Percentiles rank a stretch among this genome's conserved stretches.
phyloP scores from a whole-genome alignment of 1,140 invertebrate species.

The Hylaeus anthracinus region DNA sequence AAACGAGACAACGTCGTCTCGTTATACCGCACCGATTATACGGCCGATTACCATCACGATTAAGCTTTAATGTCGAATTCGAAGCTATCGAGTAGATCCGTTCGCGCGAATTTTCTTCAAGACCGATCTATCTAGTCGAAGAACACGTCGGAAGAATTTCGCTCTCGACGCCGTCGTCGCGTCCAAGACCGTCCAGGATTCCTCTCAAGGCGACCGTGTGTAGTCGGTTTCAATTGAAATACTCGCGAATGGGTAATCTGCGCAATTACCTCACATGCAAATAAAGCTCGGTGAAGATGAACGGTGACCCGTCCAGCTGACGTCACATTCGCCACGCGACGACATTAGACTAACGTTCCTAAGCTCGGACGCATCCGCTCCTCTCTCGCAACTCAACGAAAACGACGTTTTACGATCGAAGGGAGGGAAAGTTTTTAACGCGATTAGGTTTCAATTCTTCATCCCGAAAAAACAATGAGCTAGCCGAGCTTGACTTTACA shows the following conservation, averaged over 20 bases:
- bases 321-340: conserved; percentile 18
- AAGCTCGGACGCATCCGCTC: no score
- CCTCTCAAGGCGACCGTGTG: conserved; percentile 10
- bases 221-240: conserved; percentile 35
- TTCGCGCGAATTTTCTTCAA: no score
- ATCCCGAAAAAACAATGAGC: no score
- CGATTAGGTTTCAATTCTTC: no score
- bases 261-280: conserved; percentile 53
- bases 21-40: conserved; percentile 30
- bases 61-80: conserved; percentile 11
- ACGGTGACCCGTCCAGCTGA: conserved; percentile 42
- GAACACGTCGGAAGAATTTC: no score
- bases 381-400: no score
- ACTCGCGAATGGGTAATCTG: conserved; percentile 44
- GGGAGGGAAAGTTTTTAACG: no score
- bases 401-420: no score
- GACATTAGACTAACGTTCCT: background rate
- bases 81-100: background rate
- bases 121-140: no score
- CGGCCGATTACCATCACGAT: conserved; percentile 31
- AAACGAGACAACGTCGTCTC: conserved; percentile 22
- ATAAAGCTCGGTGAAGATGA: conserved; percentile 41
- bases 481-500: no score
- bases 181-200: conserved; percentile 7
- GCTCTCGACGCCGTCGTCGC: no score